Evolutionary conservation across 2,113 vertebrate genomes (phyloP).

Genomic region (Gavialis gangeticus): DNA sequence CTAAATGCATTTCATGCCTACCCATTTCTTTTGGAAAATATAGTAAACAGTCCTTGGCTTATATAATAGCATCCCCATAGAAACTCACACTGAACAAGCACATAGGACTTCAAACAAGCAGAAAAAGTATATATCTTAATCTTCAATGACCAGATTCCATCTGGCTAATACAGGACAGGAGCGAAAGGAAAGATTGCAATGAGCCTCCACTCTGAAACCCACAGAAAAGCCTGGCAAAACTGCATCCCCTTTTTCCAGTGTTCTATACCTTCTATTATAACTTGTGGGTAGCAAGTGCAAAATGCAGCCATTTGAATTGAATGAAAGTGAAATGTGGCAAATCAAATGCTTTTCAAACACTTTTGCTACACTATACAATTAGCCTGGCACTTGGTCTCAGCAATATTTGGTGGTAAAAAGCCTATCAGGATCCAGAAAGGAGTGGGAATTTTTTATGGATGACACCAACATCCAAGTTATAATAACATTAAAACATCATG

Average conservation of each 20-base stretch:
- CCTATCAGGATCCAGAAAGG: background rate
- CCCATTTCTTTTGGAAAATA: background rate
- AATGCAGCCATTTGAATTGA: background rate
- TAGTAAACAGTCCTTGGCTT: background rate
- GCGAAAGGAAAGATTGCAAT: background rate
- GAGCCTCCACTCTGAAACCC: background rate
- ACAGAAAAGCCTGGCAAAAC: background rate
- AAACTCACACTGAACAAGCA: background rate
- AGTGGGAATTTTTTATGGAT: background rate
- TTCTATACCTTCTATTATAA: background rate
- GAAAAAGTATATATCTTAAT: background rate
- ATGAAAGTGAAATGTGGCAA: background rate
- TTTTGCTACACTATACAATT: background rate
- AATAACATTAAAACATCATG: background rate
- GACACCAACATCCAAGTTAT: background rate
- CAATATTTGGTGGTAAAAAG: background rate
- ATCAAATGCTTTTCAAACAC: background rate
- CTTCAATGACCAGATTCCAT: background rate
- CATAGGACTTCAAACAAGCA: slow-evolving; percentile 9
- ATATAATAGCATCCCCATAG: background rate
- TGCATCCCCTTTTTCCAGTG: background rate
- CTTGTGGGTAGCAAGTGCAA: background rate
- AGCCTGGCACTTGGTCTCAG: background rate
- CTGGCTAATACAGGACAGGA: background rate
- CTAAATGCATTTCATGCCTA: background rate